Base-by-base conservation (phyloP, 1,140 invertebrate species). In the Cephus cinctus region DNA sequence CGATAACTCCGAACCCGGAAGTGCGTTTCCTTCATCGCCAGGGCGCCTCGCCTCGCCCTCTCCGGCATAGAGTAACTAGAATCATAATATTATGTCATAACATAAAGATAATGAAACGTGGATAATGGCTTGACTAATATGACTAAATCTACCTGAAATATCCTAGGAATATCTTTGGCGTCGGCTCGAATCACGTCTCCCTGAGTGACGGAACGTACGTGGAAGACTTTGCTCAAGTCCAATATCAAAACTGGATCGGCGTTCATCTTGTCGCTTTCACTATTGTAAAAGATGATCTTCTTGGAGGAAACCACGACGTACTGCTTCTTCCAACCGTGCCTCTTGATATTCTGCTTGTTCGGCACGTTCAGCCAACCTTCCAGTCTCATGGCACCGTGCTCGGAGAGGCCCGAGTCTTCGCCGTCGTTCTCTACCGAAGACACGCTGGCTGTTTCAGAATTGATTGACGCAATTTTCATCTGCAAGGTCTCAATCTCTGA, bases 231-330 rank as follows among this genome's bases (percentile, higher is more conserved):
- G 74, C 94, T 95, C 61, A 98, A 84, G 83, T 98, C 96, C 54
- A 98, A 78, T 65, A 98, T 94, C 63, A 98, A 85, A 41, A 90
- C 86, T 11, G 96, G 95, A 81, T 96, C 92, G 8, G 93, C 90
- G 65, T 97, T 96, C 75, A 91, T 86, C 73, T 96, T 96, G 66
- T 97, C 94, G 61, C 81, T 90, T 75, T 98, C 95, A 16, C 87
- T 88, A 77, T 97, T 96, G 67, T 98, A 98, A 78, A 98, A 98
- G 35, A 98, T 92, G 43, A 98, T 96, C 76, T 98, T 98, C 64
- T 92, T 89, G 48, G 92, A 96, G 12, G 93, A 96, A 11, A 98
- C 94, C 16, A 98, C 94, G 4, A 98, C 94, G 73, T 93, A 98
- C 73, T 98, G 94, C 60, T 94, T 95, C 73, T 90, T 92, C 96